phyloP scores from a whole-genome alignment of 2,113 vertebrate species.

The Hymenochirus boettgeri region DNA sequence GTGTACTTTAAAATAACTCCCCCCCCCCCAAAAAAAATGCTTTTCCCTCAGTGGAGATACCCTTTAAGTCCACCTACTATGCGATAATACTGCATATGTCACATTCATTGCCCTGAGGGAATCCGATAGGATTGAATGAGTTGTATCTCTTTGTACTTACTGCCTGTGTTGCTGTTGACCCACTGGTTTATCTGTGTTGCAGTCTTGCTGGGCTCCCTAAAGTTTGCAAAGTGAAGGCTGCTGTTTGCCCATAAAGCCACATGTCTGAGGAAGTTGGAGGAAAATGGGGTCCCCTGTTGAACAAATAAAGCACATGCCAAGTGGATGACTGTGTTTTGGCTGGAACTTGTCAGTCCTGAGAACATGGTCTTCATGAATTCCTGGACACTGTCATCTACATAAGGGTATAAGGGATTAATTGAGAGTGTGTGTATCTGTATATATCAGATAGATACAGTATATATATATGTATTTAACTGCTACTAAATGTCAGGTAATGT shows the following conservation, averaged over 20 bases:
- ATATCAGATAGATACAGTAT: too few relatives aligned
- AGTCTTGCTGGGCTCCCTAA: constrained; percentile 56
- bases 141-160: too few relatives aligned
- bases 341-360: constrained; percentile 48
- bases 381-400: constrained; percentile 64
- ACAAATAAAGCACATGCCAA: constrained; percentile 72
- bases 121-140: too few relatives aligned
- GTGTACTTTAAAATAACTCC: too few relatives aligned
- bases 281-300: constrained; percentile 57
- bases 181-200: constrained; percentile 43
- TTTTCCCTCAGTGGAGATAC: too few relatives aligned
- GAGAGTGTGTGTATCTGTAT: too few relatives aligned
- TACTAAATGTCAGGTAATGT: too few relatives aligned
- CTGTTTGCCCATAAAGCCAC: constrained; percentile 67
- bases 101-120: too few relatives aligned
- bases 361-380: constrained; percentile 55
- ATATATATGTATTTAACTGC: too few relatives aligned
- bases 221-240: constrained; percentile 65
- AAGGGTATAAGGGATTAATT: neutral
- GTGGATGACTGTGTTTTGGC: constrained; percentile 55
- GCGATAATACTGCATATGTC: too few relatives aligned
- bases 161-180: constrained; percentile 46
- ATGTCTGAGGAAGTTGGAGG: constrained; percentile 56
- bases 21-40: too few relatives aligned
- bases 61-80: too few relatives aligned